These are phyloP conservation scores for Takifugu bimaculatus DNA, from an alignment of 2,113 vertebrate genomes.

Conservation along the genomic window DNA sequence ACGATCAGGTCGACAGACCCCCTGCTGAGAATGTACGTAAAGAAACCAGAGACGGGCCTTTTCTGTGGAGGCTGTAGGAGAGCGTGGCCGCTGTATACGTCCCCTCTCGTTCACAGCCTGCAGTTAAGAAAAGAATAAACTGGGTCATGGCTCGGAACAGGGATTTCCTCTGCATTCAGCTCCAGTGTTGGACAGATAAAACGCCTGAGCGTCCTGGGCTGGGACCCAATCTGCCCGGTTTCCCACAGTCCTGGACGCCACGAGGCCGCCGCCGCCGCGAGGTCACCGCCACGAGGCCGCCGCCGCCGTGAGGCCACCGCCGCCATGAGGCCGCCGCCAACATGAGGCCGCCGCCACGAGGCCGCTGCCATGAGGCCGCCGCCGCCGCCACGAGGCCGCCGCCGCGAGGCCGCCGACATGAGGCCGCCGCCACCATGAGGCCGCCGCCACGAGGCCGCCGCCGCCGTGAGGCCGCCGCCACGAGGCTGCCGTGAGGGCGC, in stretches of 20 bases:
- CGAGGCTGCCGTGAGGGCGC: too few species aligned
- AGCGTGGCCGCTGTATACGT: conserved; percentile 19
- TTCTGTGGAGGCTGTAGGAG: conserved; percentile 32
- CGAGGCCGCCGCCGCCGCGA: conserved; percentile 1
- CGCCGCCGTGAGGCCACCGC: too few species aligned
- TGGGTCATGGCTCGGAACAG: conserved; percentile 58
- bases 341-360: too few species aligned
- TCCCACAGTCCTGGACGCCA: conserved; percentile 44
- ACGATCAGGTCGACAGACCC: neutral
- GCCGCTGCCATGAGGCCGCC: too few species aligned
- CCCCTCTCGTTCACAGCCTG: conserved; percentile 51
- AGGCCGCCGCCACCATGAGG: too few species aligned
- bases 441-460: too few species aligned
- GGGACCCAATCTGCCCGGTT: conserved; percentile 29
- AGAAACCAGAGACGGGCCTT: conserved; percentile 6
- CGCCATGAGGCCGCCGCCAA: too few species aligned
- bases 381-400: too few species aligned
- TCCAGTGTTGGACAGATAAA: conserved; percentile 51
- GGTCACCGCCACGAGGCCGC: conserved; percentile 5
- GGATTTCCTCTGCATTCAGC: conserved; percentile 55
- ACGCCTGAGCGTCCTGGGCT: conserved; percentile 19
- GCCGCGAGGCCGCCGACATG: too few species aligned
- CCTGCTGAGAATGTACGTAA: conserved; percentile 25
- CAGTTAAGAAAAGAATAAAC: conserved; percentile 53
- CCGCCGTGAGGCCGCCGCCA: too few species aligned